Conservation (phyloP, 2,113 vertebrate species). For the Salvator merianae region DNA sequence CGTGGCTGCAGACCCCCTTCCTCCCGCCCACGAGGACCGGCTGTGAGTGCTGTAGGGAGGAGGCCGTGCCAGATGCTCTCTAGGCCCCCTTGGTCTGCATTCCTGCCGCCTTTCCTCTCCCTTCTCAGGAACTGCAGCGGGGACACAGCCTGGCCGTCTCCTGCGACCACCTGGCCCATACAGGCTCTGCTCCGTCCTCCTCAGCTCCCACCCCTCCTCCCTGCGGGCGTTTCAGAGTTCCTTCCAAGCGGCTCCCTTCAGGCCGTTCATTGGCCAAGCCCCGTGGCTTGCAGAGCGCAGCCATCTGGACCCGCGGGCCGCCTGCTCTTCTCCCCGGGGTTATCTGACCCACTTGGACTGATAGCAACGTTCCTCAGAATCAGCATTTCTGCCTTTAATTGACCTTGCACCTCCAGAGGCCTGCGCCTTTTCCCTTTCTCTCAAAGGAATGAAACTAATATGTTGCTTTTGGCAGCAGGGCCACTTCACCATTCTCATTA, state of each 20-base stretch:
- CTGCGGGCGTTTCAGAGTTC: background rate
- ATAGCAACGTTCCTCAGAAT: background rate
- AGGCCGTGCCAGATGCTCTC: too few species aligned
- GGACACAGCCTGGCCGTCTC: background rate
- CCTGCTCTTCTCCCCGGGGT: background rate
- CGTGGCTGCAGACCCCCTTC: too few species aligned
- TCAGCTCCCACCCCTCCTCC: background rate
- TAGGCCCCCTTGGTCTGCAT: too few species aligned
- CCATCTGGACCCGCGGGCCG: slow-evolving; percentile 57
- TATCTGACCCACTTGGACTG: slow-evolving; percentile 50
- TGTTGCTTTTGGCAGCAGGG: background rate
- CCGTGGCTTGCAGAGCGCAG: background rate
- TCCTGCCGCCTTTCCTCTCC: background rate
- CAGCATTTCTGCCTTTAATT: background rate
- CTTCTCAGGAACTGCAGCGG: background rate
- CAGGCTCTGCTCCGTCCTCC: background rate
- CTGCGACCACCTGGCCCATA: fast-evolving
- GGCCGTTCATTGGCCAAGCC: background rate
- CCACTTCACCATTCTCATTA: background rate
- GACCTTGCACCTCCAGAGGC: background rate
- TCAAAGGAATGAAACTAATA: background rate
- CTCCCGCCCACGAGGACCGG: too few species aligned
- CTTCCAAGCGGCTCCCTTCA: background rate
- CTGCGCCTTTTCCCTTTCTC: background rate
- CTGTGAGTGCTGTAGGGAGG: too few species aligned